Conservation (phyloP, 64 coral and sea anemone genomes). For the Porites lutea region DNA sequence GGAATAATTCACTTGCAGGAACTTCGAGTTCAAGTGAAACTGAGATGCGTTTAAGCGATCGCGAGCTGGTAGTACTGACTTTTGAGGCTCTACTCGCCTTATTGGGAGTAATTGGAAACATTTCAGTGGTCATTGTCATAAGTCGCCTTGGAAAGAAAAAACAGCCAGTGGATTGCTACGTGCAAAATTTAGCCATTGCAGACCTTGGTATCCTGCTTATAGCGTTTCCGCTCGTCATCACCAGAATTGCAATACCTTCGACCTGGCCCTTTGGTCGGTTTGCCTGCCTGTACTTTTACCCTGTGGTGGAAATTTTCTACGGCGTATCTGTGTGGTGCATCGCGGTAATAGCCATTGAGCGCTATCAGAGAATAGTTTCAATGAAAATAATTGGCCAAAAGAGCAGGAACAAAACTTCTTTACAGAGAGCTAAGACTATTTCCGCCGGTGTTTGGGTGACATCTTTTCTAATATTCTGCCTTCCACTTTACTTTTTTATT, state of each 20-base stretch:
- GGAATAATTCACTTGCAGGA: too few species aligned
- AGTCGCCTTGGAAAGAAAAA: not conserved
- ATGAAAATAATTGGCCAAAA: not conserved
- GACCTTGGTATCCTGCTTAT: slow-evolving; percentile 50
- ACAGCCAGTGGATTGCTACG: slow-evolving; percentile 34
- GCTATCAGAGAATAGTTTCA: slow-evolving; percentile 19
- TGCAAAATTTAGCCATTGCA: slow-evolving; percentile 61
- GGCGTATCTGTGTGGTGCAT: slow-evolving; percentile 62
- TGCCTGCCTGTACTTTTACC: slow-evolving; percentile 50
- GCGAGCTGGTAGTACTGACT: not conserved
- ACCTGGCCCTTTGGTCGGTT: slow-evolving; percentile 56
- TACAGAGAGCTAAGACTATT: slow-evolving; percentile 1
- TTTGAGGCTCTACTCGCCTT: not conserved
- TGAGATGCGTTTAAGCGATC: not conserved
- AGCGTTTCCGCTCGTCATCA: slow-evolving; percentile 37
- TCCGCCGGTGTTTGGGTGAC: slow-evolving; percentile 38
- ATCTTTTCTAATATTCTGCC: slow-evolving; percentile 28
- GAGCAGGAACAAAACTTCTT: not conserved
- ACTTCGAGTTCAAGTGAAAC: too few species aligned
- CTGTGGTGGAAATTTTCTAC: slow-evolving; percentile 41
- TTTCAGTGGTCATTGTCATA: slow-evolving; percentile 21
- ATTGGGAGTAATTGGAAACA: slow-evolving; percentile 50
- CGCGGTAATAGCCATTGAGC: slow-evolving; percentile 46
- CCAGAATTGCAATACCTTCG: slow-evolving; percentile 14
- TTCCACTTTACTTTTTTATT: slow-evolving; percentile 59